A percentile compares a stretch with the other conserved stretches of the same genome.
Evolutionary conservation across 2,888 invertebrate genomes (phyloP).

Genomic region (Alitta virens): DNA sequence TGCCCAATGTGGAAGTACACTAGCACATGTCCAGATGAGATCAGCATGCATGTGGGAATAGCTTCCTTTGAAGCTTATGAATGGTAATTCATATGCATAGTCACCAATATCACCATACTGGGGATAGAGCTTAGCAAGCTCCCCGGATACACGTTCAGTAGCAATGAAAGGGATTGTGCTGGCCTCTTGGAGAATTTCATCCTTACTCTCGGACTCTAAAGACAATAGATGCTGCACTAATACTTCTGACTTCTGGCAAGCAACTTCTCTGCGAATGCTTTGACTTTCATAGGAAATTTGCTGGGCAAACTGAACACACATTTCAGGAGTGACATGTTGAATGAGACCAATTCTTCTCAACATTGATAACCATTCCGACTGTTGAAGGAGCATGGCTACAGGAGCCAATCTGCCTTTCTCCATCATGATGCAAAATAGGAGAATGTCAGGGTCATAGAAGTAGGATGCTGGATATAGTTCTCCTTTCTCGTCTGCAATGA

Average conservation of each 20-base stretch:
- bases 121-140: conserved; percentile 7
- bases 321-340: conserved; percentile 20
- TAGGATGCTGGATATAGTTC: conserved; percentile 25
- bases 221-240: conserved; percentile 24
- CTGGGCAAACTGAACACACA: conserved; percentile 22
- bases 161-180: conserved; percentile 22
- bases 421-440: conserved; percentile 33
- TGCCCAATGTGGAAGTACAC: conserved; percentile 28
- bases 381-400: conserved; percentile 12
- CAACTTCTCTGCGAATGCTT: conserved; percentile 20
- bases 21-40: conserved; percentile 25
- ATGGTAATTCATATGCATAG: conserved; percentile 11
- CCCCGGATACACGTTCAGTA: conserved; percentile 13
- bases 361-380: conserved; percentile 24
- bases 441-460: conserved; percentile 33
- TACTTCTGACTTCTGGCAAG: too few species aligned
- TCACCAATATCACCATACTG: conserved; percentile 23
- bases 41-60: conserved; percentile 11
- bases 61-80: conserved; percentile 23
- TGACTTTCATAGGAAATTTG: conserved; percentile 23
- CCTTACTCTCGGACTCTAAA: conserved; percentile 10
- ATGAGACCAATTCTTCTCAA: conserved; percentile 24
- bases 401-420: conserved; percentile 31
- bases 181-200: conserved; percentile 18
- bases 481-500: conserved; percentile 27